Conservation (phyloP, 2,113 vertebrate species). For the Fukomys damarensis region DNA sequence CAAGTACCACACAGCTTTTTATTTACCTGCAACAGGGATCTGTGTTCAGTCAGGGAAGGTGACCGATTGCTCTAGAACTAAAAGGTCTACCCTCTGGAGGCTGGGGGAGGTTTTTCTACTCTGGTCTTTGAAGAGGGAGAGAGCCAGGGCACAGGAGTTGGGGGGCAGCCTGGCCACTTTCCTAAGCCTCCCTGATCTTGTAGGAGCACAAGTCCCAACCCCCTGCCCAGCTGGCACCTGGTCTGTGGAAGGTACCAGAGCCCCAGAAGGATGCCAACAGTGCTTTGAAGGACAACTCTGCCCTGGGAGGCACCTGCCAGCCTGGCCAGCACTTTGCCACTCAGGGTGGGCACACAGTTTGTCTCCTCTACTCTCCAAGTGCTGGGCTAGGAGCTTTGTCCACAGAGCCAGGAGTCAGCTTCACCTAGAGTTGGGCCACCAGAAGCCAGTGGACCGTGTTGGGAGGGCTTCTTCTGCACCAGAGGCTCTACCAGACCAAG, state of each 20-base stretch:
- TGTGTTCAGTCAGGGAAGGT: not conserved
- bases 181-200: not conserved
- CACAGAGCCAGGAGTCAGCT: not conserved
- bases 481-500: slow-evolving; percentile 83
- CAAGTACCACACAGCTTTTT: not conserved
- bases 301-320: slow-evolving; percentile 83
- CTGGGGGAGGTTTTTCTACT: not conserved
- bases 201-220: slow-evolving; percentile 87
- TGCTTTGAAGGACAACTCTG: slow-evolving; percentile 90
- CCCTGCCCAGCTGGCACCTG: slow-evolving; percentile 90
- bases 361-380: not conserved
- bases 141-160: not conserved
- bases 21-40: not conserved
- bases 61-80: not conserved
- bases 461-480: slow-evolving; percentile 91
- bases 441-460: slow-evolving; percentile 87
- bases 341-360: slow-evolving; percentile 86
- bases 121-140: not conserved
- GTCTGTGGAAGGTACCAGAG: slow-evolving; percentile 87
- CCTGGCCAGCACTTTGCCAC: slow-evolving; percentile 87
- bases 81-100: not conserved
- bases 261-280: slow-evolving; percentile 85
- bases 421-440: not conserved
- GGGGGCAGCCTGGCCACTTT: not conserved
- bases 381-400: not conserved